A percentile compares a stretch with the other conserved stretches of the same genome.
Evolutionary conservation across 2,797 vertebrate genomes (phyloP).

Genomic region (Todus mexicanus): DNA sequence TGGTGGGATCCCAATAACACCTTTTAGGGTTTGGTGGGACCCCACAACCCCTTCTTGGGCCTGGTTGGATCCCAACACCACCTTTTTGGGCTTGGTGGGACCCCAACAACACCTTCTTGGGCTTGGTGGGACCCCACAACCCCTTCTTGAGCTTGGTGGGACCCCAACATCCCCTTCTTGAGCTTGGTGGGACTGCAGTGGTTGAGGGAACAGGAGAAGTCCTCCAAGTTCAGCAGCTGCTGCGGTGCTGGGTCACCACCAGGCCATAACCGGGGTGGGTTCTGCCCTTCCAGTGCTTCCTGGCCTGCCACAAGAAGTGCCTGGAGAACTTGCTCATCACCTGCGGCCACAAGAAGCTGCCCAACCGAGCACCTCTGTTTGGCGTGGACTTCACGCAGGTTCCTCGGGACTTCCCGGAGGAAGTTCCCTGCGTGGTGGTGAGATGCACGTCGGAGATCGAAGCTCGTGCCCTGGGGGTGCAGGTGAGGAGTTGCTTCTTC

Average conservation of each 20-base stretch:
- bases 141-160: too few relatives aligned
- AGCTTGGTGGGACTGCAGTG: neutral
- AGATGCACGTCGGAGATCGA: slow-evolving; percentile 90
- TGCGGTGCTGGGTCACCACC: neutral
- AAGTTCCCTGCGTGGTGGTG: slow-evolving; percentile 86
- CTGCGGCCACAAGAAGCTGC: slow-evolving; percentile 83
- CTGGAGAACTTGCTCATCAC: slow-evolving; percentile 85
- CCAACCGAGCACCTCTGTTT: slow-evolving; percentile 77
- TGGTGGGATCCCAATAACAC: too few relatives aligned
- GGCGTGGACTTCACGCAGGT: slow-evolving; percentile 81
- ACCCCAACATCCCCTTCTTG: neutral
- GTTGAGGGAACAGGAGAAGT: neutral
- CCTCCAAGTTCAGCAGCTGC: neutral
- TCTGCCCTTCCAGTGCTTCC: slow-evolving; percentile 76
- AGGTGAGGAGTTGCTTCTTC: slow-evolving; percentile 72
- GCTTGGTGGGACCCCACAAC: too few relatives aligned
- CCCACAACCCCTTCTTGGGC: neutral
- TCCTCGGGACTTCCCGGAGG: slow-evolving; percentile 76
- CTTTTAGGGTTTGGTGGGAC: neutral
- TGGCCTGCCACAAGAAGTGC: slow-evolving; percentile 92
- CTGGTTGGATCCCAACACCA: too few relatives aligned
- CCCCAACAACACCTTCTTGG: too few relatives aligned
- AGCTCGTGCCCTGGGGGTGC: slow-evolving; percentile 82
- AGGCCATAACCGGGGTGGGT: neutral
- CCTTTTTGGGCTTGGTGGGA: too few relatives aligned